Percentiles rank a stretch among this genome's conserved stretches.
These are phyloP conservation scores for Nicator chloris DNA, from an alignment of 2,113 vertebrate genomes.

Conservation along the genomic window DNA sequence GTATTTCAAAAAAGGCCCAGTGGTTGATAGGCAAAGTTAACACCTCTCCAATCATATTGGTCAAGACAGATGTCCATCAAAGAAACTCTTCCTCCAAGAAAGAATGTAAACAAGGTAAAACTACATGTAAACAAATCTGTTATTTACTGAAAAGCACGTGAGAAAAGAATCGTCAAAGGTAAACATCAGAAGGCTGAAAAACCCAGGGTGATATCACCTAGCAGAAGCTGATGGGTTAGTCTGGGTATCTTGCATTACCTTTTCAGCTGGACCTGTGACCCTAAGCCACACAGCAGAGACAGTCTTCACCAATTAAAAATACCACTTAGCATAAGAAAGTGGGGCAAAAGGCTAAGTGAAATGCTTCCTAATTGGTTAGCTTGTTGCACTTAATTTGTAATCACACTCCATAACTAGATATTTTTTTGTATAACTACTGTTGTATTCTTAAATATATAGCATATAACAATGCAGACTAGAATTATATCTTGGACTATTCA, in stretches of 20 bases:
- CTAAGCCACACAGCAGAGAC: not conserved
- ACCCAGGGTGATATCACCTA: too few species aligned
- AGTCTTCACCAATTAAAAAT: not conserved
- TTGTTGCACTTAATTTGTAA: not conserved
- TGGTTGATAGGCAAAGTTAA: too few species aligned
- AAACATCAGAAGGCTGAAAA: too few species aligned
- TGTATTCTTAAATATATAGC: not conserved
- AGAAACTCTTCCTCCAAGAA: too few species aligned
- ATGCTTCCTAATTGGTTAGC: not conserved
- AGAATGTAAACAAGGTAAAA: too few species aligned
- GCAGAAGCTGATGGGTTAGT: not conserved
- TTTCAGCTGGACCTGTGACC: not conserved
- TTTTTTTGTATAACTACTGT: not conserved
- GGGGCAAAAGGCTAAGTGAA: not conserved
- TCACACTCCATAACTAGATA: not conserved
- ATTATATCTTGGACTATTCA: not conserved
- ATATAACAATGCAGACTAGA: not conserved
- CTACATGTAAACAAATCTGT: too few species aligned
- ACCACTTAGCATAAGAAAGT: not conserved
- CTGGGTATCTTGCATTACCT: not conserved
- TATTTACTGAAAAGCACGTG: too few species aligned
- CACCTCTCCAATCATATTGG: too few species aligned
- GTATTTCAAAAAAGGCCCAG: too few species aligned
- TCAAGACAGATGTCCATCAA: too few species aligned
- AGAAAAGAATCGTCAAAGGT: too few species aligned